phyloP scores from a whole-genome alignment of 2,888 invertebrate genomes.

The Agrilus cyanescens region DNA sequence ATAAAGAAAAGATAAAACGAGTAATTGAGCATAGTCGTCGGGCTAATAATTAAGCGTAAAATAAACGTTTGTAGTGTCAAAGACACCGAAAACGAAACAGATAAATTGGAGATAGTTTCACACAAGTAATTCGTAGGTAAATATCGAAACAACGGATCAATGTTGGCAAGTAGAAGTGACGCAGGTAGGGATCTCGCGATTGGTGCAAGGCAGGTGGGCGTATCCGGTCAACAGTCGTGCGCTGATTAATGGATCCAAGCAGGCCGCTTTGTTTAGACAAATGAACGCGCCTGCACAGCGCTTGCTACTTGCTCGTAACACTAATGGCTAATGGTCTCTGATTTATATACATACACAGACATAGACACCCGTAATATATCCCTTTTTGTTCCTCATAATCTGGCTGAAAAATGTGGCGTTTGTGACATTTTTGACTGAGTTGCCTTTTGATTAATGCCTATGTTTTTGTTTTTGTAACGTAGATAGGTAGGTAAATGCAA shows the following conservation, averaged over 20 bases:
- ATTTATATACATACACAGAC: slow-evolving; percentile 13
- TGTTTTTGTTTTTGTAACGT: too few species aligned
- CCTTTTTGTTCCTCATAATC: too few species aligned
- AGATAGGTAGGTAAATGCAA: too few species aligned
- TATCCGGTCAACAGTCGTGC: slow-evolving; percentile 18
- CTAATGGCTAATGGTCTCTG: slow-evolving; percentile 18
- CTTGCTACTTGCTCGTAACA: slow-evolving; percentile 10
- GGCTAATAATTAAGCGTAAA: too few species aligned
- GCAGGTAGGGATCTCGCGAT: slow-evolving; percentile 14
- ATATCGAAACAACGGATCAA: slow-evolving; percentile 13
- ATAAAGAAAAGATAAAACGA: too few species aligned
- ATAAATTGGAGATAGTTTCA: neutral
- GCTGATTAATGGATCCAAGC: slow-evolving; percentile 22
- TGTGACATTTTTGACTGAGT: too few species aligned
- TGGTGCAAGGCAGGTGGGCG: slow-evolving; percentile 17
- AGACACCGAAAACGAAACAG: neutral
- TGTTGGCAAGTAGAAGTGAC: slow-evolving; percentile 11
- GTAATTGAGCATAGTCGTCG: too few species aligned
- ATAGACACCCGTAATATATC: too few species aligned
- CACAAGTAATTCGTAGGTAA: slow-evolving; percentile 1
- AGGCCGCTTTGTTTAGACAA: slow-evolving; percentile 21
- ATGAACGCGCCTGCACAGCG: slow-evolving; percentile 19
- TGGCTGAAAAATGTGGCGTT: too few species aligned
- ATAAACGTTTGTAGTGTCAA: neutral
- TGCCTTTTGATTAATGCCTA: too few species aligned